These are phyloP conservation scores for Nyctalus aviator DNA, from an alignment of 2,797 vertebrate species.

Conservation along the genomic window DNA sequence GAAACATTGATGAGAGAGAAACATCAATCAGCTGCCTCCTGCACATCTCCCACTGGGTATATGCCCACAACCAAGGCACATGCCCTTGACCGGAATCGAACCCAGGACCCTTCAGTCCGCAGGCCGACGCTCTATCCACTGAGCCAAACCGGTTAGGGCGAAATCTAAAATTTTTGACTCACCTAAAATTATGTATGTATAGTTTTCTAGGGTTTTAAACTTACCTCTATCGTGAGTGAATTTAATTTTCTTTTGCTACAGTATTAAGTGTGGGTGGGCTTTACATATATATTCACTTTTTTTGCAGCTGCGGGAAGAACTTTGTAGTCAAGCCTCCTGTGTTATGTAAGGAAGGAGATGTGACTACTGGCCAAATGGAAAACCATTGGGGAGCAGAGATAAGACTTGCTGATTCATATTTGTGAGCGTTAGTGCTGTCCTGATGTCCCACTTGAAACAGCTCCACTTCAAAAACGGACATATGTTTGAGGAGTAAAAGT, in stretches of 20 bases:
- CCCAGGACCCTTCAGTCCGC: no score
- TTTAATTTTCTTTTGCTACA: constrained; percentile 43
- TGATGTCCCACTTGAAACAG: not conserved
- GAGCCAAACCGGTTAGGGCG: not conserved
- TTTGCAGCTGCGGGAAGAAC: constrained; percentile 29
- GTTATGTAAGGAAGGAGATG: constrained; percentile 54
- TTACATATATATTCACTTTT: constrained; percentile 8
- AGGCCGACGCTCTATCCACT: no score
- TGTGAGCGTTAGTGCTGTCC: not conserved
- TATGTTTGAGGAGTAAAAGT: not conserved
- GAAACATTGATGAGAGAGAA: no score
- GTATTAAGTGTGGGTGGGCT: not conserved
- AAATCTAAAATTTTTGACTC: constrained; percentile 28
- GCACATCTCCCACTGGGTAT: no score
- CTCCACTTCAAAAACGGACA: not conserved
- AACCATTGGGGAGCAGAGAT: not conserved
- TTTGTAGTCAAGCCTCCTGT: constrained; percentile 7
- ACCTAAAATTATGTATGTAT: not conserved
- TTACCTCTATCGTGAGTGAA: constrained; percentile 15
- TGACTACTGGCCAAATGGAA: constrained; percentile 46
- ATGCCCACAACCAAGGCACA: no score
- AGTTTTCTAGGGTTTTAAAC: constrained; percentile 44
- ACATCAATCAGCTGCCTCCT: no score
- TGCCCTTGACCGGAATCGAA: no score
- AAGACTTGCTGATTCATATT: constrained; percentile 4